phyloP scores from a whole-genome alignment of 2,888 invertebrate genomes.

The Euproctis similis region DNA sequence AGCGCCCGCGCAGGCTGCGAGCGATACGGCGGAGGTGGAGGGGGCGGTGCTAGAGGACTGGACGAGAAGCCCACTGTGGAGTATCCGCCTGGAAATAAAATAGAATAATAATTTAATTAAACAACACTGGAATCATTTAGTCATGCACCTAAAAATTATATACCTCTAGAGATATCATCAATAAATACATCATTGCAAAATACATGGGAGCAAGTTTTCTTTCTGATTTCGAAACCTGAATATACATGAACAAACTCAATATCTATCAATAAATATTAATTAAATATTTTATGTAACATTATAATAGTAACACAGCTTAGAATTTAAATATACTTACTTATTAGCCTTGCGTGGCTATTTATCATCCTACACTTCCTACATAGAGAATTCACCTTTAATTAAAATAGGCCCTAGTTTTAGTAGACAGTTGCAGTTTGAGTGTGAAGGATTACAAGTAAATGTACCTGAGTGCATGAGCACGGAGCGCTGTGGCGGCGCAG shows the following conservation, averaged over 20 bases:
- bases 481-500: constrained; percentile 13
- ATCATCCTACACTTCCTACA: too few species aligned
- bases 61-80: constrained; percentile 19
- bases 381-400: background rate
- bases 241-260: too few species aligned
- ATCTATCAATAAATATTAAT: too few species aligned
- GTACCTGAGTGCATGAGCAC: constrained; percentile 8
- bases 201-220: too few species aligned
- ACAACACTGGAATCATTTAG: too few species aligned
- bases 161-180: too few species aligned
- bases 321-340: background rate
- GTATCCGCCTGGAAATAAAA: constrained; percentile 4
- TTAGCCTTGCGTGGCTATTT: background rate
- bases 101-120: too few species aligned
- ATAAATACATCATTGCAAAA: too few species aligned
- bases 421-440: background rate
- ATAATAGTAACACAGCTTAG: background rate
- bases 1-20: constrained; percentile 19
- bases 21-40: constrained; percentile 20
- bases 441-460: background rate
- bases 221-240: too few species aligned
- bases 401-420: background rate
- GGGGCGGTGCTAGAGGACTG: constrained; percentile 18
- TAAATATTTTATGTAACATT: too few species aligned
- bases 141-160: too few species aligned